Percentiles rank a stretch among this genome's conserved stretches.
Conservation (phyloP, 1,140 invertebrate genomes). For the Tyrophagus putrescentiae region DNA sequence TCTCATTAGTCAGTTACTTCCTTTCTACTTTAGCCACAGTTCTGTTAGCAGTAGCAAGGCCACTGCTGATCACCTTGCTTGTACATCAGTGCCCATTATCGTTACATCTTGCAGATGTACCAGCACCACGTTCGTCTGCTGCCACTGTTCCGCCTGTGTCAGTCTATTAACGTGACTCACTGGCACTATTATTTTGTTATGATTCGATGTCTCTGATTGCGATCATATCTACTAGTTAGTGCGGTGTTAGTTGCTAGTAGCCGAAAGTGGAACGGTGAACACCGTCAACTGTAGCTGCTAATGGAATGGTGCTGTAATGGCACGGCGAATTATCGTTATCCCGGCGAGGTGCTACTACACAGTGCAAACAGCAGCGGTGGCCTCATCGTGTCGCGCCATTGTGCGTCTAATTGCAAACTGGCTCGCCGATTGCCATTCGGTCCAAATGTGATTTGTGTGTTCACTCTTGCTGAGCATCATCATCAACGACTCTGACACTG, state of each 20-base stretch:
- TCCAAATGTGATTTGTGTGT: conserved; percentile 14
- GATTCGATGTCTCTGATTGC: conserved; percentile 5
- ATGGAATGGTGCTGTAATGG: conserved; percentile 8
- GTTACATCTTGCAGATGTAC: too few species aligned
- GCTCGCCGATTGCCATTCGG: not conserved
- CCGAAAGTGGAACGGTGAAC: too few species aligned
- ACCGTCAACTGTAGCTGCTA: not conserved
- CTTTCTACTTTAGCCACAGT: too few species aligned
- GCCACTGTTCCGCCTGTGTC: too few species aligned
- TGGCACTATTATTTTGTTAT: conserved; percentile 1
- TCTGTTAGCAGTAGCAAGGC: too few species aligned
- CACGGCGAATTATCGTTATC: conserved; percentile 15
- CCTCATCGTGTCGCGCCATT: not conserved
- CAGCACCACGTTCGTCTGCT: not conserved
- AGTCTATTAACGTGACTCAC: conserved; percentile 12
- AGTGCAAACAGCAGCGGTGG: not conserved
- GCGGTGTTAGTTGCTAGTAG: too few species aligned
- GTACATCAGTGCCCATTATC: conserved; percentile 5
- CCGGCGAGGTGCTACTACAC: too few species aligned
- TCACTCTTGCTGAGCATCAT: too few species aligned
- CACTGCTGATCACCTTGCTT: conserved; percentile 9
- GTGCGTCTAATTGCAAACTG: conserved; percentile 4
- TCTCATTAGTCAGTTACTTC: too few species aligned
- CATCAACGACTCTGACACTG: too few species aligned
- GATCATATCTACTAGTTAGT: conserved; percentile 14